Evolutionary conservation across 2,797 vertebrate genomes (phyloP), one percentile per base, ranked within the genome.

Genomic region (Xenopus petersii): DNA sequence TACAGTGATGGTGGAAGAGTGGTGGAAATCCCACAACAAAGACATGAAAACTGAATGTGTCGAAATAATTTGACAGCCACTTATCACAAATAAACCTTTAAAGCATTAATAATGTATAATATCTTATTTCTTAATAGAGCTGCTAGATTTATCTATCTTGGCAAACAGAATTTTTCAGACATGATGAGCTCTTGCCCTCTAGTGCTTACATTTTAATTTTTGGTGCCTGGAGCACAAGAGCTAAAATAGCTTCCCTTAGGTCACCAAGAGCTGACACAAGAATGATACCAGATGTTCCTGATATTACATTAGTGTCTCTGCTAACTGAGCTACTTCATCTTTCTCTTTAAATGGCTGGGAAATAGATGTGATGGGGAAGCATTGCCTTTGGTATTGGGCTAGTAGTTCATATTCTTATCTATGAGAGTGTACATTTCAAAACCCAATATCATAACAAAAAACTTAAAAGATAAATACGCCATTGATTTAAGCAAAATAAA

Each of bases 71-170:
- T 42, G 36, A 42, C 36, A 51, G 49, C 49, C 49, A 51, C 49
- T 51, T 51, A 10, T 51, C 6, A 15, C 49, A 51, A 51, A 51
- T 51, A 51, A 15, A 15, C 49, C 49, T 51, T 51, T 51, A 51
- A 51, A 51, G 12, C 54, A 56, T 56, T 56, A 56, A 56, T 56
- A 16, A 56, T 56, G 17, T 16, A 56, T 56, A 56, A 56, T 56
- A 56, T 56, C 54, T 56, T 56, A 56, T 56, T 56, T 56, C 54
- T 56, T 56, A 56, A 17, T 56, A 56, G n/a, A 16, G 54, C 54
- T 56, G 54, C 54, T 15, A 56, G 54, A 15, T 56, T 56, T 56
- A 56, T 16, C 54, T 10, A 56, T 16, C 49, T 51, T 10, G 11
- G 49, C 15, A 51, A 51, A 56, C 54, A 56, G 15, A 56, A 16